Base-by-base conservation (phyloP, 2,113 vertebrate species). In the Chamaea fasciata region DNA sequence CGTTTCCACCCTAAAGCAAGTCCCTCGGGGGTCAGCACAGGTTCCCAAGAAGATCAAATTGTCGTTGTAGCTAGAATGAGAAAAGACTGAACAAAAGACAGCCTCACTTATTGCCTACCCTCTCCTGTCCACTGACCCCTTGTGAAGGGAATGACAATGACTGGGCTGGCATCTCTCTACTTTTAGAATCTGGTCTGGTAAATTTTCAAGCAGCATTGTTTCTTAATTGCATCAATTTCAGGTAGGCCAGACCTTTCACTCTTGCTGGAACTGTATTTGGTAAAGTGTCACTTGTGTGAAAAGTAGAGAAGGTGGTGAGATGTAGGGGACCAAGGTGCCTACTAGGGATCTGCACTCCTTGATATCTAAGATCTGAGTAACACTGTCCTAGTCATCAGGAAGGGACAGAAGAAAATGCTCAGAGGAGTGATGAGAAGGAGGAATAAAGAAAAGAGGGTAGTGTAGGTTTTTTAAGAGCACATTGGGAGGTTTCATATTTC, bases 261-360 rank as follows among this genome's bases (percentile, higher is more conserved):
- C 24, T 11, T 10, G 3, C 8, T 55, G n/a, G 3, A 26, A 15
- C 17, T 9, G 11, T 27, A 24, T 49, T 87, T 68, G 28, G 9
- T 68, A 41, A 89, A 82, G 28, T 14, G 44, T 35, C 37, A 49
- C 22, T 31, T 0, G 0, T 73, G 31, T 27, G 69, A 80, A 1
- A 2, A 69, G 4, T 35, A 76, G 33, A 83, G 76, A 73, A 65
- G 13, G 15, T 2, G 8, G 10, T 77, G 44, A 83, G 17, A 39
- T 52, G 3, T 8, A 13, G 23, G 39, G 10, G 37, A 57, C 26
- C 0, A 0, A 62, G 27, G 2, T 63, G 2, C 11, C 41, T 76
- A 26, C 17, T 30, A 75, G 15, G 33, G 6, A 13, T 35, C 24
- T n/a, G 6, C 37, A 47, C 62, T 41, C 8, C 33, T 53, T 89